Evolutionary conservation across 2,888 invertebrate genomes (phyloP), one percentile per base, ranked within the genome.

Genomic region (Drosophila aldrichi): DNA sequence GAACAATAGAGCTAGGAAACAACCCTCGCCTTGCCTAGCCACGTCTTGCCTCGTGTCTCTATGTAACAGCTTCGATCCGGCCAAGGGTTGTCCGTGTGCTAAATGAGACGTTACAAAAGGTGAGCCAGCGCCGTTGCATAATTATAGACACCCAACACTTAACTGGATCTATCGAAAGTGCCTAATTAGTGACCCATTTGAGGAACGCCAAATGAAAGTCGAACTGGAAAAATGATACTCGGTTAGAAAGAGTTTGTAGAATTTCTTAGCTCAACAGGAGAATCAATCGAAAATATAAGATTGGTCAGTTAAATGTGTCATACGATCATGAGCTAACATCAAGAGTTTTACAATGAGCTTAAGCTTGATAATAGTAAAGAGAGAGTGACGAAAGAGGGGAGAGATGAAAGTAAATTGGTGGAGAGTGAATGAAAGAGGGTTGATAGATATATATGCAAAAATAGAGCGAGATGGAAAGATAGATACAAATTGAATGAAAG

Each of bases 91-190:
- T 20, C 52, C 52, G 22, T 3, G 22, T 44, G 38, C 25, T 56
- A 74, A 72, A 74, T 61, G 57, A 58, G 55, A 55, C 64, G 73
- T 55, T 73, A 63, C 56, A 54, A 60, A 58, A 71, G 71, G 71
- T 70, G 54, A 56, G 46, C 20, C 20, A 32, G 16, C 7, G 10
- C 58, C 46, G 36, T 29, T n/a, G 66, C 51, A 74, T 75, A 62
- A 75, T 75, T 63, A 59, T 52, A 56, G 40, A 46, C 56, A 49
- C 49, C 48, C 18, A 20, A 49, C 48, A 41, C 58, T 46, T 16
- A 54, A 69, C 54, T 36, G 22, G 55, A 34, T 49, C 49, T 3
- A 34, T 14, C 18, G 34, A 49, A 14, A 20, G 29, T 51, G 29
- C 20, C 51, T 40, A 57, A 57, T 57, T 25, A 25, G 40, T 32